phyloP scores from a whole-genome alignment of 2,797 vertebrate species.

The Semotilus atromaculatus region DNA sequence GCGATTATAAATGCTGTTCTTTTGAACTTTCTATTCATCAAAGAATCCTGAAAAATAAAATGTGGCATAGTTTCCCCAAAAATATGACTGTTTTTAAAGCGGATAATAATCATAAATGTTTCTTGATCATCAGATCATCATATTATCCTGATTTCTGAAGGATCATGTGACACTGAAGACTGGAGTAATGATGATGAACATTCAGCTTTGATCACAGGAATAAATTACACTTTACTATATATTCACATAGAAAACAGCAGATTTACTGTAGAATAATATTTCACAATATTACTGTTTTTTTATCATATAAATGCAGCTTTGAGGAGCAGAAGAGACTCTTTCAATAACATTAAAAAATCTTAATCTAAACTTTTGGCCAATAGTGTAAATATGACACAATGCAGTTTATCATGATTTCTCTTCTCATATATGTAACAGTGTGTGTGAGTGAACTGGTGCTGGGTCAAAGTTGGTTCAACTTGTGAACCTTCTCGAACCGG shows the following conservation, averaged over 20 bases:
- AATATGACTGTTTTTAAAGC: too few relatives aligned
- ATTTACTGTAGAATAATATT: accelerated
- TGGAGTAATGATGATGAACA: neutral
- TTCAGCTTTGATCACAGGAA: neutral
- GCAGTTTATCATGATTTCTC: neutral
- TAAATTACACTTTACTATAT: neutral
- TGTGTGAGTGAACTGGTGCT: too few relatives aligned
- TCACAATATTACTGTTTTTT: neutral
- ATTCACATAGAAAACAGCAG: neutral
- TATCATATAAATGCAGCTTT: neutral
- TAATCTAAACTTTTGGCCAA: neutral
- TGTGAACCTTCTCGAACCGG: too few relatives aligned
- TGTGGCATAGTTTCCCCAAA: too few relatives aligned
- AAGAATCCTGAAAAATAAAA: too few relatives aligned
- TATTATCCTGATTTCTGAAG: neutral
- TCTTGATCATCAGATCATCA: neutral
- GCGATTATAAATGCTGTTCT: too few relatives aligned
- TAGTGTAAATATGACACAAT: neutral
- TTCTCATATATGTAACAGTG: too few relatives aligned
- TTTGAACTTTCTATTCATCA: too few relatives aligned
- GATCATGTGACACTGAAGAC: constrained; percentile 13
- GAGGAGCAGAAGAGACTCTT: neutral
- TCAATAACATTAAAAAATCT: neutral
- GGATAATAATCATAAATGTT: too few relatives aligned
- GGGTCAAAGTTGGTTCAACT: too few relatives aligned